Percentiles rank a stretch among this genome's conserved stretches.
Evolutionary conservation across 2,797 vertebrate genomes (phyloP).

Genomic region (Bovichtus variegatus): DNA sequence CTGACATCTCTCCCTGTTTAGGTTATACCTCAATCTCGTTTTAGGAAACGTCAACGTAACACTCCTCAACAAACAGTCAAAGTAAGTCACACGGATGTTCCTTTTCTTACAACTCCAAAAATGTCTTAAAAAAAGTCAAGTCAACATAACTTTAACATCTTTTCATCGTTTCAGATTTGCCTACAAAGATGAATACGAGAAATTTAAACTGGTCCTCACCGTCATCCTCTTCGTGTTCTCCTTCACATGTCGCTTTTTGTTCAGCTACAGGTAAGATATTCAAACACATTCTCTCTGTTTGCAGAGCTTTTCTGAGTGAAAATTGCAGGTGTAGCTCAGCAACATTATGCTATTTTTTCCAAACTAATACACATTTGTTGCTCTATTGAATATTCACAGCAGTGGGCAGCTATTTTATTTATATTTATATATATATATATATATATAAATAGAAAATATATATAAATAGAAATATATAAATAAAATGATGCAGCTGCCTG

Average conservation of each 20-base stretch:
- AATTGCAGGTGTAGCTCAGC: too few relatives aligned
- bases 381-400: too few relatives aligned
- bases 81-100: slow-evolving; percentile 65
- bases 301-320: too few relatives aligned
- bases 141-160: rapidly evolving
- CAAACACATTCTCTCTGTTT: not conserved
- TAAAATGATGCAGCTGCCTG: too few relatives aligned
- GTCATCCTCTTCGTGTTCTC: slow-evolving; percentile 94
- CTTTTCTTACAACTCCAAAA: not conserved
- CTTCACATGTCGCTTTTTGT: slow-evolving; percentile 92
- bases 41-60: slow-evolving; percentile 87
- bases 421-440: too few relatives aligned
- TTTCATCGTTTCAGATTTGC: slow-evolving; percentile 87
- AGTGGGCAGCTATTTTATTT: too few relatives aligned
- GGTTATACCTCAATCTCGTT: slow-evolving; percentile 92
- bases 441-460: too few relatives aligned
- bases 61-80: slow-evolving; percentile 86
- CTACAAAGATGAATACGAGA: slow-evolving; percentile 98
- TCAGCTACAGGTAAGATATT: slow-evolving; percentile 91
- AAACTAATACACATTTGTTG: too few relatives aligned
- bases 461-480: too few relatives aligned
- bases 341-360: too few relatives aligned
- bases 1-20: slow-evolving; percentile 55
- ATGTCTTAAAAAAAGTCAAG: too few relatives aligned
- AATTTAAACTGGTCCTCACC: slow-evolving; percentile 96